A percentile compares a stretch with the other conserved stretches of the same genome.
phyloP scores from a whole-genome alignment of 1,140 invertebrate genomes.

The Drosophila bipectinata region DNA sequence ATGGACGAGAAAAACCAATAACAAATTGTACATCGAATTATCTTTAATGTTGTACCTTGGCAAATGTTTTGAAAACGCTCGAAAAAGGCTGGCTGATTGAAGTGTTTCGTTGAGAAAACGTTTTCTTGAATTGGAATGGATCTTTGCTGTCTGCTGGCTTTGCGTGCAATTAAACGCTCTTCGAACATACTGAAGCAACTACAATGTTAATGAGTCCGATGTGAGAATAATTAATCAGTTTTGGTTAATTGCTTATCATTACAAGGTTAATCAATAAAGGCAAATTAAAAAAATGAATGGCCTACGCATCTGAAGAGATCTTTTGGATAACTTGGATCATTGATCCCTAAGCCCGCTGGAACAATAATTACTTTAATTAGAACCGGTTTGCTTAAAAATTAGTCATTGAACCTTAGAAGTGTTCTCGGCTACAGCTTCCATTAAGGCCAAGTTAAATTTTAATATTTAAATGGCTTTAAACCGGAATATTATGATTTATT shows the following conservation, averaged over 20 bases:
- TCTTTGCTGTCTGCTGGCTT: too few species aligned
- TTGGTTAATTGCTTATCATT: slow-evolving; percentile 17
- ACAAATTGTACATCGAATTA: slow-evolving; percentile 57
- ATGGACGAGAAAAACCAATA: slow-evolving; percentile 20
- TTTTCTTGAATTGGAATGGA: slow-evolving; percentile 23
- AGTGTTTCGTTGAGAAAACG: slow-evolving; percentile 17
- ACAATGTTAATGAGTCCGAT: slow-evolving; percentile 8
- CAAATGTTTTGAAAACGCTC: slow-evolving; percentile 61
- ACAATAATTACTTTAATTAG: slow-evolving; percentile 13
- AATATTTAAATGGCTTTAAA: neutral
- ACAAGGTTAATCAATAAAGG: slow-evolving; percentile 25
- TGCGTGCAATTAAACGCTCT: slow-evolving; percentile 32
- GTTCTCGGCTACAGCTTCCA: slow-evolving; percentile 5
- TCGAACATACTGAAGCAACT: too few species aligned
- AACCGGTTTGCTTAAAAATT: slow-evolving; percentile 21
- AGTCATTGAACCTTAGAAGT: slow-evolving; percentile 34
- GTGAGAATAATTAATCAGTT: slow-evolving; percentile 30
- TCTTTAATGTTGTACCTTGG: slow-evolving; percentile 52
- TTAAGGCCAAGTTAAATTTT: neutral
- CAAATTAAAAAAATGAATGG: neutral
- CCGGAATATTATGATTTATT: neutral
- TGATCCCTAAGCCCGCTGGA: slow-evolving; percentile 9
- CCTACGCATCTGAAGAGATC: neutral
- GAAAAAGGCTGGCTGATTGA: slow-evolving; percentile 33
- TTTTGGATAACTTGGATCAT: neutral